phyloP scores from a whole-genome alignment of 2,797 vertebrate species.

The Graptemys geographica region DNA sequence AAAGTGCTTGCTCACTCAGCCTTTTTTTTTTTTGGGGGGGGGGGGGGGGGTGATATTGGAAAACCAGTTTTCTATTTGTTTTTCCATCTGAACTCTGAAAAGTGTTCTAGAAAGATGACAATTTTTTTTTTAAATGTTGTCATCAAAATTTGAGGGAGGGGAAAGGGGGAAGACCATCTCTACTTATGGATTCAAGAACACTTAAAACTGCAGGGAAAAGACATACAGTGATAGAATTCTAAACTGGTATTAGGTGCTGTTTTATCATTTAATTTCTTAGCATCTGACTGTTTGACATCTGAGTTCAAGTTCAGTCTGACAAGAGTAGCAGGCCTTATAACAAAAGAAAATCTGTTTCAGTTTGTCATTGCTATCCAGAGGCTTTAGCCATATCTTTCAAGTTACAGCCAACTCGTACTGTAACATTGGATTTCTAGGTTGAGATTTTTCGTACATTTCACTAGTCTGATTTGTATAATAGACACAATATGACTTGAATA shows the following conservation, averaged over 20 bases:
- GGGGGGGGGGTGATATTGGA: too few species aligned
- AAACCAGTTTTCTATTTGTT: background rate
- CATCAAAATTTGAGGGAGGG: background rate
- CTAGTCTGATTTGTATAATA: background rate
- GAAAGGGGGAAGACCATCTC: background rate
- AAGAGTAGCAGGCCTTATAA: background rate
- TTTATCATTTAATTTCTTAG: background rate
- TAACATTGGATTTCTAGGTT: background rate
- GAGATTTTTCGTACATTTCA: background rate
- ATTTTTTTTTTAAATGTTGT: background rate
- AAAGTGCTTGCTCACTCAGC: background rate
- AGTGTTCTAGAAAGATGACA: background rate
- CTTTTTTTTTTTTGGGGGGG: background rate
- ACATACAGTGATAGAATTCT: rapidly evolving
- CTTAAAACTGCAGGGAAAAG: background rate
- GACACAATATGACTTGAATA: rapidly evolving
- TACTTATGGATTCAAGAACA: background rate
- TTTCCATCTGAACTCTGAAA: background rate
- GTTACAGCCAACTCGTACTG: rapidly evolving
- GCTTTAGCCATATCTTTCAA: background rate
- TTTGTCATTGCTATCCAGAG: background rate
- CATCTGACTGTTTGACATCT: background rate
- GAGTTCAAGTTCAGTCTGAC: background rate
- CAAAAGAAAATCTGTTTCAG: background rate
- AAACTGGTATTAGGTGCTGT: background rate